Base-by-base conservation (phyloP, 2,113 vertebrate species). In the Potamarius usumacintae region DNA sequence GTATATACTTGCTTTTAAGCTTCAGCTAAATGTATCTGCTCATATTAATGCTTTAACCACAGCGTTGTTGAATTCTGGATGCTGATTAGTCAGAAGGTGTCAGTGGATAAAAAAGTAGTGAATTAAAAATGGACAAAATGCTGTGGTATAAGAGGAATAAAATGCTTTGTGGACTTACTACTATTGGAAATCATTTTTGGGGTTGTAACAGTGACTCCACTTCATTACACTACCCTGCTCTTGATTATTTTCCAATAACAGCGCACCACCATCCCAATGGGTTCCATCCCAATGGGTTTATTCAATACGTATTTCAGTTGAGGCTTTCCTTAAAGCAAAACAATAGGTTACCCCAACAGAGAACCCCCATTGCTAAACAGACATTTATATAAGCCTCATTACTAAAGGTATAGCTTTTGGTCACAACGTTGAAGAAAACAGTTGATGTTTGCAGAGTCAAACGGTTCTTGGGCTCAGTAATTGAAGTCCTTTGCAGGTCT, bases 401-500 rank as follows among this genome's bases (percentile, higher is more conserved):
- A 25, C 27, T 82, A 48, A 81, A 60, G 30, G 27, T 18, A 62
- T 80, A 15, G 57, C 57, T 62, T 84, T 84, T 71, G 62, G 42
- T 83, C 48, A 67, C 62, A 53, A 52, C 65, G 7, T 4, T 48
- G 53, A 72, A 27, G n/a, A 27, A 85, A 83, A 25, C 81, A 67
- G 80, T 63, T 60, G 4, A 60, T 30, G 86, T 83, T 86, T 86
- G 60, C 48, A 27, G 50, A 86, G 77, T 42, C 50, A 86, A 60
- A 72, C 15, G 34, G 60, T 76, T 69, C 63, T 85, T 25, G 27
- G 76, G 71, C 52, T 83, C 52, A 85, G 52, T 87, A 89, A 89
- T 85, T 89, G 71, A 90, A 77, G 78, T 62, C 71, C 87, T 63
- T 87, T 78, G 83, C 82, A 84, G 82, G 86, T 85, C 86, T 69